A percentile compares a stretch with the other conserved stretches of the same genome.
phyloP scores from a whole-genome alignment of 2,888 invertebrate species.

The Drosophila neotestacea region DNA sequence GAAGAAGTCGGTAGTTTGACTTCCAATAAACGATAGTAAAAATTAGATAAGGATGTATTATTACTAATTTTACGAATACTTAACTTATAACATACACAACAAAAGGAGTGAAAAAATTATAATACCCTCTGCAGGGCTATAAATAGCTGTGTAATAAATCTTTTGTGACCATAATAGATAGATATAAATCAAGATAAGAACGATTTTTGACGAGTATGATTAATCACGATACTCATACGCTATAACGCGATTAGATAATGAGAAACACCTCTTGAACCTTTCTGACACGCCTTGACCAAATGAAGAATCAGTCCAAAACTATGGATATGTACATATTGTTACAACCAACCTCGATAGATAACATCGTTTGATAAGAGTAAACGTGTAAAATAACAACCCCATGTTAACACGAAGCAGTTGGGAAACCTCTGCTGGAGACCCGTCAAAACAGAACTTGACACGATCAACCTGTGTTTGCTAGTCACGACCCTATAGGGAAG shows the following conservation, averaged over 20 bases:
- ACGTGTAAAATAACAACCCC: constrained; percentile 24
- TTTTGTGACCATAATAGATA: background rate
- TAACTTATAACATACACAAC: background rate
- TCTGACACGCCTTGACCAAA: constrained; percentile 12
- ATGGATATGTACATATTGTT: constrained; percentile 4
- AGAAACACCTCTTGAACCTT: background rate
- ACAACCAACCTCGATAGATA: constrained; percentile 46
- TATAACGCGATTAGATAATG: constrained; percentile 22
- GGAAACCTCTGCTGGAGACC: background rate
- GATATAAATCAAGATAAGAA: background rate
- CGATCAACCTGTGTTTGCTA: background rate
- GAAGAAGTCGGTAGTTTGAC: too few relatives aligned
- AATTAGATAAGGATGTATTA: too few relatives aligned
- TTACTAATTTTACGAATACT: background rate
- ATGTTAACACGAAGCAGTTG: background rate
- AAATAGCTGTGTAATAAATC: background rate
- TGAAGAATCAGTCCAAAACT: constrained; percentile 9
- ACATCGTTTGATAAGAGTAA: constrained; percentile 39
- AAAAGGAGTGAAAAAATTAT: background rate
- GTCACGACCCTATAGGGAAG: background rate
- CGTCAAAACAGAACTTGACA: background rate
- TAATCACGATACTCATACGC: constrained; percentile 1
- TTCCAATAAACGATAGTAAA: too few relatives aligned
- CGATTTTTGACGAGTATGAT: background rate
- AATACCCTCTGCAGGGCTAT: background rate